A percentile compares a stretch with the other conserved stretches of the same genome.
These are phyloP conservation scores for Agrotis exclamationis DNA, from an alignment of 2,888 invertebrate genomes.

Conservation along the genomic window DNA sequence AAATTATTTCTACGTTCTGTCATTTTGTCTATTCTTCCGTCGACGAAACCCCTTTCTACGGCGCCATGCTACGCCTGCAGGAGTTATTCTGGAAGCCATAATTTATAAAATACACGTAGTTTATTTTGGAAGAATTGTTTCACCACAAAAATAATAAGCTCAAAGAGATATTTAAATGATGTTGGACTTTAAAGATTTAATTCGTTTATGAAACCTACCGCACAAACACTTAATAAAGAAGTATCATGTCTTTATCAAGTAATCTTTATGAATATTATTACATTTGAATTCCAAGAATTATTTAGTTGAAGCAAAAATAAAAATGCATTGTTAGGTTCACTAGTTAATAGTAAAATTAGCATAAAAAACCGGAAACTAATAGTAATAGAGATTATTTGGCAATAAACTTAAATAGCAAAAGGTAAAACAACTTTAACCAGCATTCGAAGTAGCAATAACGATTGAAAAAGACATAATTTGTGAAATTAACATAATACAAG, in stretches of 20 bases:
- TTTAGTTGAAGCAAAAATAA: background rate
- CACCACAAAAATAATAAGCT: too few species aligned
- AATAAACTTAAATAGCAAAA: slow-evolving; percentile 35
- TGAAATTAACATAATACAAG: slow-evolving; percentile 49
- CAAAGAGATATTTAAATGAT: too few species aligned
- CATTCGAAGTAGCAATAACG: slow-evolving; percentile 13
- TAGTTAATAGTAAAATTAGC: background rate
- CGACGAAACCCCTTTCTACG: too few species aligned
- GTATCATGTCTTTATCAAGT: background rate
- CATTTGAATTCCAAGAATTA: background rate
- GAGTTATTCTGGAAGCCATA: too few species aligned
- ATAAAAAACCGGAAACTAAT: background rate
- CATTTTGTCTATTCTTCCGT: too few species aligned
- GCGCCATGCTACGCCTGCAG: too few species aligned
- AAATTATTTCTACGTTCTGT: too few species aligned
- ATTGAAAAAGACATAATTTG: slow-evolving; percentile 47
- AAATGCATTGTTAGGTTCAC: background rate
- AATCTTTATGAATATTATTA: background rate
- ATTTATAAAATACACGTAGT: too few species aligned
- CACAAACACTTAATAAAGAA: slow-evolving; percentile 4
- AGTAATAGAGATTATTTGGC: slow-evolving; percentile 20
- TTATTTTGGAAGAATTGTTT: too few species aligned
- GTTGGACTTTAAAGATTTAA: background rate
- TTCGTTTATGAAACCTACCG: background rate
- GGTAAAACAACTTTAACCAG: slow-evolving; percentile 12